These are phyloP conservation scores for Acanthosepion esculentum DNA, from an alignment of 2,888 invertebrate genomes.

Conservation along the genomic window DNA sequence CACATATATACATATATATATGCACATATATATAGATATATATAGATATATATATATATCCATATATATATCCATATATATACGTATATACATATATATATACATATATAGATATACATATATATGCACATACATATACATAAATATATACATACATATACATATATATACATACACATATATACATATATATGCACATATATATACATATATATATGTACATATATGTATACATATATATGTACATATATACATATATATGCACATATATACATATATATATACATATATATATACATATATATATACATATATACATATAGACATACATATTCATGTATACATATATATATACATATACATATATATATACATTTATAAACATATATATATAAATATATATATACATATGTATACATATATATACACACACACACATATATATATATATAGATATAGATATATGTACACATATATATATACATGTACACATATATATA, in stretches of 20 bases:
- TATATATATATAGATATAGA: neutral
- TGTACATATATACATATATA: neutral
- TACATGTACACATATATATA: neutral
- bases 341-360: constrained; percentile 13
- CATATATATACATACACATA: neutral
- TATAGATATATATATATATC: constrained; percentile 48
- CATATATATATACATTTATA: constrained; percentile 14
- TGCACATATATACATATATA: neutral
- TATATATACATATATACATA: neutral
- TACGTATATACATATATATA: constrained; percentile 45
- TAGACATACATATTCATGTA: neutral
- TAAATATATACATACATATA: neutral
- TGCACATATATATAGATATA: constrained; percentile 43
- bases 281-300: constrained; percentile 35
- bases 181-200: no score
- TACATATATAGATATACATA: constrained; percentile 39
- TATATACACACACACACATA: neutral
- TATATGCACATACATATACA: neutral
- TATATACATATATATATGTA: no score
- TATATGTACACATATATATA: neutral
- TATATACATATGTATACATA: neutral
- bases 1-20: constrained; percentile 36
- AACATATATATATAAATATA: neutral
- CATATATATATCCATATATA: constrained; percentile 46
- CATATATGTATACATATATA: no score